A percentile compares a stretch with the other conserved stretches of the same genome.
These are phyloP conservation scores for Cerceris rybyensis DNA, from an alignment of 2,888 invertebrate species.

Conservation along the genomic window DNA sequence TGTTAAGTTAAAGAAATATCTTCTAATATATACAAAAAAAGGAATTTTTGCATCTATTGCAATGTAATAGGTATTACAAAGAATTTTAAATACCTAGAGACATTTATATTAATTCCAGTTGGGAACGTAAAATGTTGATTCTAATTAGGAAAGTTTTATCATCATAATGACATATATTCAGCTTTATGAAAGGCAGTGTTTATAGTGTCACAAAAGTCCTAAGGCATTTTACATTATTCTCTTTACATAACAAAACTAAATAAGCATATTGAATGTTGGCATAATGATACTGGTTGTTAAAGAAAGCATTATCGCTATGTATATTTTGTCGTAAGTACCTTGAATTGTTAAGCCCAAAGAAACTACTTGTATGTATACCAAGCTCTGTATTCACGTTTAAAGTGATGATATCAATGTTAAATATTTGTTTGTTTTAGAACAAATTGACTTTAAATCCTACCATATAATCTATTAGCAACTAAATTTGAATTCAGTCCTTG, in stretches of 20 bases:
- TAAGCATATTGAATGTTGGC: slow-evolving; percentile 31
- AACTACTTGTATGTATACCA: slow-evolving; percentile 36
- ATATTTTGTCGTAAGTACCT: slow-evolving; percentile 54
- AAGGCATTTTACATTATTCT: slow-evolving; percentile 34
- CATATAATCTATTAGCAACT: neutral
- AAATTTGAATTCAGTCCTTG: slow-evolving; percentile 44
- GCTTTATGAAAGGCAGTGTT: slow-evolving; percentile 31
- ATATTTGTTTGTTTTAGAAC: slow-evolving; percentile 37
- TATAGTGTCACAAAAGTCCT: slow-evolving; percentile 24
- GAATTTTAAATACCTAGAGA: slow-evolving; percentile 8
- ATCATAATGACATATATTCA: neutral
- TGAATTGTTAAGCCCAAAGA: slow-evolving; percentile 45
- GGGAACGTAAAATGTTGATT: slow-evolving; percentile 18
- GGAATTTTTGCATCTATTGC: slow-evolving; percentile 4
- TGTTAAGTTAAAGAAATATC: slow-evolving; percentile 16
- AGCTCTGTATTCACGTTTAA: slow-evolving; percentile 50
- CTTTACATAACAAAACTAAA: slow-evolving; percentile 20
- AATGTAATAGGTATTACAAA: neutral
- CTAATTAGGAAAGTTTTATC: slow-evolving; percentile 5
- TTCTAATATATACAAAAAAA: slow-evolving; percentile 8
- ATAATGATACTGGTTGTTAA: slow-evolving; percentile 49
- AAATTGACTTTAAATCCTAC: slow-evolving; percentile 4
- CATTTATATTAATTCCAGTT: slow-evolving; percentile 8
- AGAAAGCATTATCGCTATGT: slow-evolving; percentile 31
- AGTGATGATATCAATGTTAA: neutral